Evolutionary conservation across 1,140 invertebrate genomes (phyloP).

Genomic region (Aphis craccivora): DNA sequence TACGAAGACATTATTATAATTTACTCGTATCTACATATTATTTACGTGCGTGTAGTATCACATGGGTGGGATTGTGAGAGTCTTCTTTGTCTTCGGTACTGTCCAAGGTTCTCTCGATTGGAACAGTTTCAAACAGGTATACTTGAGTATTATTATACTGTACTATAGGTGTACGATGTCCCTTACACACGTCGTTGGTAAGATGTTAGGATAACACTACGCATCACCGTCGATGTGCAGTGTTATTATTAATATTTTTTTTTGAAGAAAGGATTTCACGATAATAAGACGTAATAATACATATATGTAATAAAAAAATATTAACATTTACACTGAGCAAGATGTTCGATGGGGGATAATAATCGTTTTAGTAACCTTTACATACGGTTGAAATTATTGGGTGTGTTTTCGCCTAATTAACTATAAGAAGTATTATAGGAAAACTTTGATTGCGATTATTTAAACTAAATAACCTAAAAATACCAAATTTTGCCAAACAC

Average conservation of each 20-base stretch:
- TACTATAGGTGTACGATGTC: neutral
- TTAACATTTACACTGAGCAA: no score
- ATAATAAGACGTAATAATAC: neutral
- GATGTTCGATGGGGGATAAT: neutral
- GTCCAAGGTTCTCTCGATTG: neutral
- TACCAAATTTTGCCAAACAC: accelerated
- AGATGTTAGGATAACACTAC: neutral
- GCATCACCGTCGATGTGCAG: neutral
- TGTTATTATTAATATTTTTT: neutral
- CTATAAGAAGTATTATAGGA: neutral
- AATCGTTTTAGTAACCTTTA: neutral
- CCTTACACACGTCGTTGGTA: neutral
- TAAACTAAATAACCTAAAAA: no score
- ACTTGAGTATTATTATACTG: neutral
- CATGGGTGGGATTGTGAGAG: neutral
- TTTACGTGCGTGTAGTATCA: neutral
- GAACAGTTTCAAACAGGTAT: neutral
- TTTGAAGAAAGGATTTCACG: neutral
- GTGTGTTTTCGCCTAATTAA: neutral
- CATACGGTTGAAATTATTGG: no score
- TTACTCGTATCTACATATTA: neutral
- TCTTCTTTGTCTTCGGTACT: neutral
- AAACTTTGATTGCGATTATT: neutral
- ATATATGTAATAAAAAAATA: no score
- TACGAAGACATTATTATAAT: neutral